Conservation (phyloP, 2,888 invertebrate genomes). For the Sthenelais limicola region DNA sequence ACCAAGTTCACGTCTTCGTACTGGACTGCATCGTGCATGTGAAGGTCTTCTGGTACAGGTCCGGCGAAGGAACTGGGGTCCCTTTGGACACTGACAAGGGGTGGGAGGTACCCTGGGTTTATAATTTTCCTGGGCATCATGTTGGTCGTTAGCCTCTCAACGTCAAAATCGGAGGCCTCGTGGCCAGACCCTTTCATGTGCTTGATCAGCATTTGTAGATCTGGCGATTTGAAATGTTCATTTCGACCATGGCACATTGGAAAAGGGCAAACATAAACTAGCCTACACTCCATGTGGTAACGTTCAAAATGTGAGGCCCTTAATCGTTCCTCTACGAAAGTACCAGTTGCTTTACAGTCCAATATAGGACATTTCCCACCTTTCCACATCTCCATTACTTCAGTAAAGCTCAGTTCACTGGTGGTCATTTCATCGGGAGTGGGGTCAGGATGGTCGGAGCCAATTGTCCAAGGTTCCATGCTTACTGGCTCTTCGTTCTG, state of each 20-base stretch:
- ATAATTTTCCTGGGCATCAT: not conserved
- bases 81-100: too few relatives aligned
- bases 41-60: too few relatives aligned
- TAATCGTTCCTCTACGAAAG: not conserved
- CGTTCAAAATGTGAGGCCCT: not conserved
- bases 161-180: too few relatives aligned
- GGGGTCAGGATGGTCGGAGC: too few relatives aligned
- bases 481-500: too few relatives aligned
- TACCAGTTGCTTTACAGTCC: not conserved
- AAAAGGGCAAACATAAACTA: not conserved
- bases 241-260: not conserved
- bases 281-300: not conserved
- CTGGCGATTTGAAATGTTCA: not conserved
- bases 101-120: not conserved
- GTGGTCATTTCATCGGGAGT: too few relatives aligned
- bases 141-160: too few relatives aligned
- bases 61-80: too few relatives aligned
- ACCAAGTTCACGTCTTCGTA: not conserved
- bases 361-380: not conserved
- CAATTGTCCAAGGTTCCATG: too few relatives aligned
- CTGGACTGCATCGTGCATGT: too few relatives aligned
- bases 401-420: not conserved
- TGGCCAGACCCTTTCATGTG: not conserved
- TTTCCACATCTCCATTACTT: not conserved
- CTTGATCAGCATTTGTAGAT: not conserved